phyloP scores from a whole-genome alignment of 2,797 vertebrate species.

The Natrix natrix region DNA sequence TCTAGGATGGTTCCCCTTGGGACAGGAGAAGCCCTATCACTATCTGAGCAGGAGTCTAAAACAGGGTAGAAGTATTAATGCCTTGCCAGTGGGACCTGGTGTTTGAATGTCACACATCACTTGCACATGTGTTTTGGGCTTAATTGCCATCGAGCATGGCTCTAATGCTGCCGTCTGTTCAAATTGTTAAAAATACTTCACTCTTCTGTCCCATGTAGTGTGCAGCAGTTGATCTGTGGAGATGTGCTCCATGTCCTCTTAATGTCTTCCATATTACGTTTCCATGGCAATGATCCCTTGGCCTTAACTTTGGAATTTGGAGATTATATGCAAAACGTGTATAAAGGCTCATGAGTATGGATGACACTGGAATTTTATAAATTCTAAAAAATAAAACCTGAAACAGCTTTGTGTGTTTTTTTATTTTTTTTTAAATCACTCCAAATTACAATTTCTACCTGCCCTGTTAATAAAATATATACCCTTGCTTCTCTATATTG shows the following conservation, averaged over 20 bases:
- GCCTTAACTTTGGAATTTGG: constrained; percentile 93
- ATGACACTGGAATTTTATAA: constrained; percentile 95
- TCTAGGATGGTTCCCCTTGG: neutral
- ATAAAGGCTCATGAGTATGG: constrained; percentile 83
- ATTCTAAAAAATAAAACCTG: constrained; percentile 77
- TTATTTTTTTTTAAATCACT: neutral
- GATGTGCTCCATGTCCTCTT: constrained; percentile 61
- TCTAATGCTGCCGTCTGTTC: constrained; percentile 48
- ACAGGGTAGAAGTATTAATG: constrained; percentile 33
- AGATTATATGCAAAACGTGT: constrained; percentile 84
- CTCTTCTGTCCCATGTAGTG: constrained; percentile 33
- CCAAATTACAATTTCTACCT: neutral
- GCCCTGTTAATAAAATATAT: neutral
- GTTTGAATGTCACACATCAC: constrained; percentile 40
- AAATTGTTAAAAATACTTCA: constrained; percentile 56
- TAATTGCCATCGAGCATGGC: constrained; percentile 49
- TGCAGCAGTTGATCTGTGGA: constrained; percentile 51
- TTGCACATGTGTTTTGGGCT: constrained; percentile 57
- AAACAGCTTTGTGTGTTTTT: constrained; percentile 53
- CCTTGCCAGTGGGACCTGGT: constrained; percentile 25
- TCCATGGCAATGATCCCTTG: constrained; percentile 88
- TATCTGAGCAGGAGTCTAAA: constrained; percentile 19
- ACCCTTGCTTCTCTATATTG: neutral
- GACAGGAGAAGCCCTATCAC: constrained; percentile 27
- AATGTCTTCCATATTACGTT: constrained; percentile 86